Evolutionary conservation across 2,113 vertebrate genomes (phyloP).

Genomic region (Chamaea fasciata): DNA sequence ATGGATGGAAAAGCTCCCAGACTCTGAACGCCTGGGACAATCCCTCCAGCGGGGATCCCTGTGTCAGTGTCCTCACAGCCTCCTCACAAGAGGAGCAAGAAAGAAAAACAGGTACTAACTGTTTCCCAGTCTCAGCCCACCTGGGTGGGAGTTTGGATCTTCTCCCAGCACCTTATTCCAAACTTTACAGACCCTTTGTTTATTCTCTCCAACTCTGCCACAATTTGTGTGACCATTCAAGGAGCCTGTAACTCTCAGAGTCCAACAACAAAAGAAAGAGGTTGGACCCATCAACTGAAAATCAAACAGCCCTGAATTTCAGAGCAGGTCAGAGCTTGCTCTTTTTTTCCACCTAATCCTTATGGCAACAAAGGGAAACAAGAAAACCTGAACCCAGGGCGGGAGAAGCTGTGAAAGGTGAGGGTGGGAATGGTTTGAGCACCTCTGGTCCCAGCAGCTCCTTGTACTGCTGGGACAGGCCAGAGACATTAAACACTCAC

Average conservation of each 20-base stretch:
- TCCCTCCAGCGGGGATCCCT: background rate
- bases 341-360: background rate
- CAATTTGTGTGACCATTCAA: background rate
- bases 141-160: background rate
- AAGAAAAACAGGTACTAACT: background rate
- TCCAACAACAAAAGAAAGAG: background rate
- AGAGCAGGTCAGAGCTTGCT: background rate
- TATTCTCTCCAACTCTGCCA: background rate
- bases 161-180: background rate
- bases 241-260: background rate
- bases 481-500: background rate
- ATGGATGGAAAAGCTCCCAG: background rate
- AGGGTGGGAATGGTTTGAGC: background rate
- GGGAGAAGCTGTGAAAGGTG: background rate
- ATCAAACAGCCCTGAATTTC: background rate
- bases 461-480: background rate
- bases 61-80: background rate
- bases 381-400: background rate
- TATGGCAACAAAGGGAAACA: background rate
- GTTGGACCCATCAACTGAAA: background rate
- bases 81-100: background rate
- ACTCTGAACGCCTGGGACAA: background rate
- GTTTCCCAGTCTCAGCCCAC: background rate
- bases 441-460: background rate
- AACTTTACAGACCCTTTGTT: background rate